Evolutionary conservation across 30 jellyfish, hydroid and myxozoan species (phyloP).

Genomic region (Aurelia aurita complex sp. Pacific): DNA sequence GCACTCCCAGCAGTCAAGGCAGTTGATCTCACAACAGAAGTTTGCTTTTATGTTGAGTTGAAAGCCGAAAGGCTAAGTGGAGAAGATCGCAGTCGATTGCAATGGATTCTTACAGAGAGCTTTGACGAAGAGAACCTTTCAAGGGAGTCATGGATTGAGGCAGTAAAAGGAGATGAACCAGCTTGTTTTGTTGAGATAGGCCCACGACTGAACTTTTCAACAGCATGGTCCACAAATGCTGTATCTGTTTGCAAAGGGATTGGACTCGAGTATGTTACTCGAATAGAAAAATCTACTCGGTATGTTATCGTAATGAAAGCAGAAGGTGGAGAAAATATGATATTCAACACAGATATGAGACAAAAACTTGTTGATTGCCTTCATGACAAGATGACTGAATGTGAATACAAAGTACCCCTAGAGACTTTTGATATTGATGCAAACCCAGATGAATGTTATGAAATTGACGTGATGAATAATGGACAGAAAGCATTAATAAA

Average conservation of each 20-base stretch:
- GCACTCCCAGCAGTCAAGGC: neutral
- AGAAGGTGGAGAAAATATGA: neutral
- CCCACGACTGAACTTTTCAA: conserved; percentile 86
- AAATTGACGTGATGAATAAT: conserved; percentile 53
- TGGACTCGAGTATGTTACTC: conserved; percentile 60
- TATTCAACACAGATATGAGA: neutral
- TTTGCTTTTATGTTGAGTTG: conserved; percentile 29
- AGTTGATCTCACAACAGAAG: conserved; percentile 10
- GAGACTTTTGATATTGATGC: conserved; percentile 54
- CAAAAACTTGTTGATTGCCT: conserved; percentile 41
- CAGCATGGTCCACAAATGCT: conserved; percentile 91
- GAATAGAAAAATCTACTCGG: conserved; percentile 79
- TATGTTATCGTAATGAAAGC: conserved; percentile 39
- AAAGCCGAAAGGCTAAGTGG: neutral
- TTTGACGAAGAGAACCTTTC: conserved; percentile 20
- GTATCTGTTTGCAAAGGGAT: conserved; percentile 82
- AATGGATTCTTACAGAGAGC: conserved; percentile 29
- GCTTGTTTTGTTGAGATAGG: conserved; percentile 72
- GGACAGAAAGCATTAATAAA: conserved; percentile 72
- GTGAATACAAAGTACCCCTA: conserved; percentile 53
- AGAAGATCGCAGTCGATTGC: conserved; percentile 1
- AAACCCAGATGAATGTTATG: conserved; percentile 62
- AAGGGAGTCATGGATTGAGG: conserved; percentile 19
- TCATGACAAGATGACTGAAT: conserved; percentile 91
- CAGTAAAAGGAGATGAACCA: neutral